Conservation (phyloP, 23 tunicate genomes). For the Phallusia fumigata region DNA sequence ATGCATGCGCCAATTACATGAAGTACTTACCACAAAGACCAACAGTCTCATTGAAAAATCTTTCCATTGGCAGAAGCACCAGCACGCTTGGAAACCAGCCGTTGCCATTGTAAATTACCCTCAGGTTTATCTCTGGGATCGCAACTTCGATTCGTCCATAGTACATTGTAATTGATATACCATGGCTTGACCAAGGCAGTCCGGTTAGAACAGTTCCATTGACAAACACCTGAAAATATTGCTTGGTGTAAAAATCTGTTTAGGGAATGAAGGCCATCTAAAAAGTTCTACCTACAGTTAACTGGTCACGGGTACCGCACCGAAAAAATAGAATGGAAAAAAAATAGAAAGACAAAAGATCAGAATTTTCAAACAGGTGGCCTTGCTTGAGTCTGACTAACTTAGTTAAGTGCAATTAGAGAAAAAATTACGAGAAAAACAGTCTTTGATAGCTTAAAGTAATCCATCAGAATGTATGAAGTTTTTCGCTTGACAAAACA, state of each 20-base stretch:
- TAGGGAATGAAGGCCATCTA: background rate
- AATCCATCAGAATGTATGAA: no score
- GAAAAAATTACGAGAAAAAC: no score
- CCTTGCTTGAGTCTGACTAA: no score
- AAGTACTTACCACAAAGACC: conserved; percentile 25
- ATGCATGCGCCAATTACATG: no score
- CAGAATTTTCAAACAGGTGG: no score
- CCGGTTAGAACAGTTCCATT: background rate
- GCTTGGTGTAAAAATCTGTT: background rate
- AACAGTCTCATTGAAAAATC: conserved; percentile 7
- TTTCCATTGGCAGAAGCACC: background rate
- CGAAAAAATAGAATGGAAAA: no score
- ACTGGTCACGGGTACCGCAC: no score
- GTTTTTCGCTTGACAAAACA: no score
- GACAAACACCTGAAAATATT: background rate
- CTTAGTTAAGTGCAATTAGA: no score
- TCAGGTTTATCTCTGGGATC: background rate
- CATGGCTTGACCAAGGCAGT: background rate
- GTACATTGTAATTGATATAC: background rate
- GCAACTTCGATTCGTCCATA: background rate
- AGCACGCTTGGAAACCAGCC: background rate
- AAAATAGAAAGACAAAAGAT: no score
- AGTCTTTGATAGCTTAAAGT: no score
- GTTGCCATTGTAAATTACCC: background rate
- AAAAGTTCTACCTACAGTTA: no score